phyloP scores from a whole-genome alignment of 2,797 vertebrate genomes.

The Diglossa cyanea region DNA sequence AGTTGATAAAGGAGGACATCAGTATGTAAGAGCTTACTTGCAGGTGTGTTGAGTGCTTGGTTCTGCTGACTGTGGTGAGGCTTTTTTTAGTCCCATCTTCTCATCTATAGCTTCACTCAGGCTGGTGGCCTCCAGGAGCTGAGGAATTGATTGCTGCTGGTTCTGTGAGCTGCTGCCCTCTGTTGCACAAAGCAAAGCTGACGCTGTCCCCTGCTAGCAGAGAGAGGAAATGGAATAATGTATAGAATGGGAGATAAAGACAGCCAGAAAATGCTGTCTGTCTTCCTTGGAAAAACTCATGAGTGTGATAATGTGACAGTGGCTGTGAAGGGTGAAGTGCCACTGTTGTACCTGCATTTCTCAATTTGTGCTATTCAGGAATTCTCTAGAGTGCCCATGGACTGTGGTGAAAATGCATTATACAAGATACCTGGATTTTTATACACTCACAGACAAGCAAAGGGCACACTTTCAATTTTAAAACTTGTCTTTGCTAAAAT shows the following conservation, averaged over 20 bases:
- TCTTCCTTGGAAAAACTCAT: neutral
- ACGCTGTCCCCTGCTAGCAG: neutral
- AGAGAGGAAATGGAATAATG: neutral
- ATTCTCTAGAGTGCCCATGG: neutral
- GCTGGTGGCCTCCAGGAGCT: neutral
- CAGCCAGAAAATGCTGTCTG: neutral
- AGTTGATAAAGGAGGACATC: neutral
- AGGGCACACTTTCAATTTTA: fast-evolving
- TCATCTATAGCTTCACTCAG: neutral
- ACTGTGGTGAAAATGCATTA: neutral
- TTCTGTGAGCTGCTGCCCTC: constrained; percentile 58
- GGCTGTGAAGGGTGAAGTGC: neutral
- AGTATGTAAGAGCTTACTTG: neutral
- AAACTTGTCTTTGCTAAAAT: neutral
- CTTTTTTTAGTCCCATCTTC: neutral
- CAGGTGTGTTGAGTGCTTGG: neutral
- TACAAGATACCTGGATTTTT: neutral
- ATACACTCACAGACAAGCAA: neutral
- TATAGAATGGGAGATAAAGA: neutral
- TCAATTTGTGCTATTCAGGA: neutral
- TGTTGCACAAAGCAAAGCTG: constrained; percentile 25
- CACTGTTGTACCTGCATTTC: neutral
- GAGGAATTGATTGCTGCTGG: neutral
- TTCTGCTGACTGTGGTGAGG: neutral
- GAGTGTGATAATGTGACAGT: neutral